Conservation (phyloP, 2,888 invertebrate genomes). For the Eupithecia dodoneata region DNA sequence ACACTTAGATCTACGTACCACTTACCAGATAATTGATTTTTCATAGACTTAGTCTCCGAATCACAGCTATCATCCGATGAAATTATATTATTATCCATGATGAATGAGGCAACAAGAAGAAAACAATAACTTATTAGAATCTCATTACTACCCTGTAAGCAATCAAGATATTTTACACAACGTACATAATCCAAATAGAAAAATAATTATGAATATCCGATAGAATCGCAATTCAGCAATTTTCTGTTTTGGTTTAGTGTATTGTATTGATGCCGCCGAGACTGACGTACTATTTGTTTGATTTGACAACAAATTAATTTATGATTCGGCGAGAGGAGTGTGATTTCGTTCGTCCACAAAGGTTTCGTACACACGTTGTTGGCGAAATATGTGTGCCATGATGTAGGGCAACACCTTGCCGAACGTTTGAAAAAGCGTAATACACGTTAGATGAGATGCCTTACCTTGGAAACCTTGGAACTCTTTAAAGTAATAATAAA, state of each 20-base stretch:
- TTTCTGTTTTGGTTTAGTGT: conserved; percentile 11
- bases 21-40: conserved; percentile 71
- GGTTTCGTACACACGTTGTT: no score
- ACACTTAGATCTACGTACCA: neutral
- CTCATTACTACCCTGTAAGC: neutral
- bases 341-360: no score
- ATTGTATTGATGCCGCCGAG: neutral
- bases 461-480: no score
- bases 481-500: no score
- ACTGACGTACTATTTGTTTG: no score
- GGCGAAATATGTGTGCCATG: no score
- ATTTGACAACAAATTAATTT: no score
- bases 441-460: no score
- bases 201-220: neutral
- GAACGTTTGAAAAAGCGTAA: no score
- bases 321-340: no score
- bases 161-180: conserved; percentile 16
- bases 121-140: conserved; percentile 26
- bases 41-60: conserved; percentile 72
- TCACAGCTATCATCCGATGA: conserved; percentile 77
- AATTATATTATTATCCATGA: conserved; percentile 56
- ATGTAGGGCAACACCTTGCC: no score
- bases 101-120: conserved; percentile 8
- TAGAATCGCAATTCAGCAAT: neutral
- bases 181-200: conserved; percentile 11